phyloP scores from a whole-genome alignment of 2,113 vertebrate species.

The Malurus alboscapulatus region DNA sequence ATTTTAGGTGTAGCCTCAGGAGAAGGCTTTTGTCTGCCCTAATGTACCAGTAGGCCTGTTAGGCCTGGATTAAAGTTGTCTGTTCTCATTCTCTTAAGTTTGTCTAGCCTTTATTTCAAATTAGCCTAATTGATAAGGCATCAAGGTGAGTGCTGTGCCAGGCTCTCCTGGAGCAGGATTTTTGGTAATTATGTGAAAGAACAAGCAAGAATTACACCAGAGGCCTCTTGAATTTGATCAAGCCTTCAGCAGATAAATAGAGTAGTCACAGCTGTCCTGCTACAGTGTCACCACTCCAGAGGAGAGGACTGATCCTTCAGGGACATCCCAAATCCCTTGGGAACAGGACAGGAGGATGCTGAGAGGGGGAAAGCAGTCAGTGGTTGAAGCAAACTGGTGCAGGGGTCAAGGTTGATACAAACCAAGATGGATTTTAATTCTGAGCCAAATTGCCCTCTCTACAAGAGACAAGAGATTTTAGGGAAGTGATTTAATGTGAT shows the following conservation, averaged over 20 bases:
- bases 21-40: too few species aligned
- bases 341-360: neutral
- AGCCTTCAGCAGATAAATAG: neutral
- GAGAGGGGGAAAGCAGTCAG: rapidly evolving
- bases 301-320: rapidly evolving
- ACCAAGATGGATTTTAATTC: neutral
- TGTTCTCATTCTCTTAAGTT: too few species aligned
- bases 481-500: neutral
- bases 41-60: too few species aligned
- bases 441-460: neutral
- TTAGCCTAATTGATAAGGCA: too few species aligned
- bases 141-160: neutral
- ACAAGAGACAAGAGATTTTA: neutral
- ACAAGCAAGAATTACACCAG: neutral
- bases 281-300: rapidly evolving
- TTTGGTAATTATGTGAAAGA: neutral
- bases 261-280: rapidly evolving
- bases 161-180: rapidly evolving
- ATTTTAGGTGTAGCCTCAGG: too few species aligned
- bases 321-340: neutral
- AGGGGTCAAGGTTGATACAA: neutral
- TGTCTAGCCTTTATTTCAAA: too few species aligned
- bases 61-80: too few species aligned
- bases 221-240: rapidly evolving
- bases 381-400: neutral